Evolutionary conservation across 2,113 vertebrate species (phyloP).

Genomic region (Talpa occidentalis): DNA sequence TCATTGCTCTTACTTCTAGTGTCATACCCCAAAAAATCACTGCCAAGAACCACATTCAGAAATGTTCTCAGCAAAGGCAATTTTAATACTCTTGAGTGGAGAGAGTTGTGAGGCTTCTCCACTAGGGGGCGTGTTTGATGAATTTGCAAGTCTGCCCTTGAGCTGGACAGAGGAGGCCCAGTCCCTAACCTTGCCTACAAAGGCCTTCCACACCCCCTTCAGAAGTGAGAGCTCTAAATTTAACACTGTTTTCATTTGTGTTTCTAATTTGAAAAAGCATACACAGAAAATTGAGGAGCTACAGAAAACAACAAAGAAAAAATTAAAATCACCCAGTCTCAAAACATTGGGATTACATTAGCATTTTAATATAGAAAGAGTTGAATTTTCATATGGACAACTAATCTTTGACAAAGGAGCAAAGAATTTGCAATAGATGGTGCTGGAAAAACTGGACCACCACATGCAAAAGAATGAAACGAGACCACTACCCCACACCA

Average conservation of each 20-base stretch:
- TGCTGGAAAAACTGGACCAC: too few relatives aligned
- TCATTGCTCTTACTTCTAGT: not conserved
- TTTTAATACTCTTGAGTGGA: not conserved
- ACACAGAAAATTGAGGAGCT: not conserved
- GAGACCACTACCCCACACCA: too few relatives aligned
- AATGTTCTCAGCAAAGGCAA: not conserved
- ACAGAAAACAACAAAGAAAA: not conserved
- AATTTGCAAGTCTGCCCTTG: not conserved
- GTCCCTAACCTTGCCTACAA: not conserved
- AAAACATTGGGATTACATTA: not conserved
- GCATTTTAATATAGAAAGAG: not conserved
- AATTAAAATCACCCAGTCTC: not conserved
- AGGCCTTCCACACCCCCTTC: not conserved
- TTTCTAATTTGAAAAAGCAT: conserved; percentile 29
- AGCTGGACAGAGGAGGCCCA: fast-evolving
- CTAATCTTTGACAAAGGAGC: too few relatives aligned
- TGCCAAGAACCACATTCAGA: not conserved
- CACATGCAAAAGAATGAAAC: too few relatives aligned
- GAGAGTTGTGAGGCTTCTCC: not conserved
- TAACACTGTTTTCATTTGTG: not conserved
- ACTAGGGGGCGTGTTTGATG: not conserved
- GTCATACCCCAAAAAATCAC: not conserved
- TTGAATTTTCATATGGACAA: not conserved
- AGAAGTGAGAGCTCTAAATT: not conserved
- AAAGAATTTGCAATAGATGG: too few relatives aligned